Evolutionary conservation across 1,140 invertebrate genomes (phyloP).

Genomic region (Eriosoma lanigerum): DNA sequence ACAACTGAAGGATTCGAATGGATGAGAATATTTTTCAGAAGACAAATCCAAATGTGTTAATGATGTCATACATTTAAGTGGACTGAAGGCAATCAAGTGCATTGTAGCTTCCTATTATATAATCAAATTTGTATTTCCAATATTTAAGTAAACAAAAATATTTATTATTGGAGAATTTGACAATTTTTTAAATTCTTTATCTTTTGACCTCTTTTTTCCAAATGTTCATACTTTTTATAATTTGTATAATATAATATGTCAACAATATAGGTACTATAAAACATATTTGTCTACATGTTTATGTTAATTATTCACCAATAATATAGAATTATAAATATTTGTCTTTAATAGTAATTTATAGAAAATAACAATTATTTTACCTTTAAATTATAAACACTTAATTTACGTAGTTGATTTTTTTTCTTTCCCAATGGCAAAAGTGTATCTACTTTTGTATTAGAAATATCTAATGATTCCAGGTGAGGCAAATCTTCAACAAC

Average conservation of each 20-base stretch:
- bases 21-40: conserved; percentile 63
- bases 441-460: conserved; percentile 69
- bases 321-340: not conserved
- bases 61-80: conserved; percentile 59
- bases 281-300: too few relatives aligned
- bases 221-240: too few relatives aligned
- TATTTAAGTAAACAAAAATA: not conserved
- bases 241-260: too few relatives aligned
- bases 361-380: conserved; percentile 57
- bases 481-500: conserved; percentile 70
- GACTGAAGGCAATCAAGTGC: conserved; percentile 41
- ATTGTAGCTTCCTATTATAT: conserved; percentile 40
- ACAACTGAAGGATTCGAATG: conserved; percentile 59
- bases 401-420: conserved; percentile 65
- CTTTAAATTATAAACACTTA: conserved; percentile 70
- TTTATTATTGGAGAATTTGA: too few relatives aligned
- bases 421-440: conserved; percentile 67
- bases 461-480: conserved; percentile 72
- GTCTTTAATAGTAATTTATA: not conserved
- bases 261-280: too few relatives aligned
- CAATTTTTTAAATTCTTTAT: too few relatives aligned
- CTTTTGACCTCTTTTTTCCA: too few relatives aligned
- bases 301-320: too few relatives aligned
- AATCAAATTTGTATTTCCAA: not conserved
- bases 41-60: conserved; percentile 70